phyloP scores from a whole-genome alignment of 2,888 invertebrate genomes.

The Ceratothoa steindachneri region DNA sequence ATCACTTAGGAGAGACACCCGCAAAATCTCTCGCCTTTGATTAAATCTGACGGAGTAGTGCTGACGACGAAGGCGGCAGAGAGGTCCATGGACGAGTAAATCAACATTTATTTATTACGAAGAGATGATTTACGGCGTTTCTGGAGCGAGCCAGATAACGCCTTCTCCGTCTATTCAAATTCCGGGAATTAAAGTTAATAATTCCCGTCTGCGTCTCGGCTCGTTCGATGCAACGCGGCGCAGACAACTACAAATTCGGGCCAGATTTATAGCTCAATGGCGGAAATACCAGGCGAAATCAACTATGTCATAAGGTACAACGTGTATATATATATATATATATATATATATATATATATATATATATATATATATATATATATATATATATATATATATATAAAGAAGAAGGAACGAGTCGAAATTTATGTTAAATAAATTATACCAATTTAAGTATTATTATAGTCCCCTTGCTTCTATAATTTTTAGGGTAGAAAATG shows the following conservation, averaged over 20 bases:
- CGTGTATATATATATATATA: neutral
- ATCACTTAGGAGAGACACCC: neutral
- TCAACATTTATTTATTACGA: slow-evolving; percentile 12
- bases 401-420: no score
- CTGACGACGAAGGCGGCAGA: neutral
- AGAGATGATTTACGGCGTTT: neutral
- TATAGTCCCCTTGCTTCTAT: no score
- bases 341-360: no score
- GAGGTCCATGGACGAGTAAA: neutral
- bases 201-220: neutral
- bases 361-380: no score
- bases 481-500: no score
- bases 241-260: neutral
- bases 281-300: neutral
- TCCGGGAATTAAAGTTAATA: neutral
- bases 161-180: neutral
- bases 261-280: neutral
- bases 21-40: neutral
- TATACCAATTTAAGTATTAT: no score
- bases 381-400: no score
- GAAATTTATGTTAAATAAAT: no score
- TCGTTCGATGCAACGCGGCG: neutral
- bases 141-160: neutral
- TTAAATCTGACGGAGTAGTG: neutral
- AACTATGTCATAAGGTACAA: neutral